Evolutionary conservation across 2,888 invertebrate species (phyloP).

Genomic region (Lamproptera curius): DNA sequence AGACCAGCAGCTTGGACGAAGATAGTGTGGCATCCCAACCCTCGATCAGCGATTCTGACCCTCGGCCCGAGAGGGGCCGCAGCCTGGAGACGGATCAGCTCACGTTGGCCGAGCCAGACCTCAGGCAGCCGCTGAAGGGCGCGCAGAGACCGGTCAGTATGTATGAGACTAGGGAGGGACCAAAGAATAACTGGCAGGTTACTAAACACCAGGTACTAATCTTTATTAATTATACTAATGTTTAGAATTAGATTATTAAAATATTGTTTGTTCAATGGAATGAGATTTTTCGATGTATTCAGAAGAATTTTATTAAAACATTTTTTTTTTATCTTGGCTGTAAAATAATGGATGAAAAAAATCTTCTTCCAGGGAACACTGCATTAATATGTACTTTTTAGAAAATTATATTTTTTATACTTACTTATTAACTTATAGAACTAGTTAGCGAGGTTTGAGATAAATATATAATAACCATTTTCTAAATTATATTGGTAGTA

Average conservation of each 20-base stretch:
- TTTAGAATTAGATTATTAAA: slow-evolving; percentile 15
- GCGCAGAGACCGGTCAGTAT: slow-evolving; percentile 90
- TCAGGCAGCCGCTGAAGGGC: slow-evolving; percentile 54
- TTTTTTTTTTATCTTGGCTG: too few species aligned
- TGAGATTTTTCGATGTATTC: not conserved
- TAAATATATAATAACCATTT: too few species aligned
- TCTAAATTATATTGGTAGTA: too few species aligned
- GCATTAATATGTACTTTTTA: too few species aligned
- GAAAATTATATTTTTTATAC: too few species aligned
- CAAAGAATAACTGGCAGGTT: slow-evolving; percentile 79
- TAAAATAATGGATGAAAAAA: too few species aligned
- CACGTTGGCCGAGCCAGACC: slow-evolving; percentile 68
- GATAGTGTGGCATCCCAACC: slow-evolving; percentile 59
- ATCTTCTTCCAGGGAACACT: too few species aligned
- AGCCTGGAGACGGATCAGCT: slow-evolving; percentile 61
- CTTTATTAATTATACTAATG: slow-evolving; percentile 56
- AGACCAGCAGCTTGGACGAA: slow-evolving; percentile 72
- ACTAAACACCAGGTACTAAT: slow-evolving; percentile 79
- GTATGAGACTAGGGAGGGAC: slow-evolving; percentile 90
- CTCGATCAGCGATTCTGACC: slow-evolving; percentile 55
- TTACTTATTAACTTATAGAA: slow-evolving; percentile 11
- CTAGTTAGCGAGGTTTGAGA: slow-evolving; percentile 3
- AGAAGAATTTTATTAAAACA: too few species aligned
- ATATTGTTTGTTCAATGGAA: not conserved
- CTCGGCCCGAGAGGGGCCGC: slow-evolving; percentile 58